Evolutionary conservation across 2,113 vertebrate species (phyloP).

Genomic region (Lipophrys pholis): DNA sequence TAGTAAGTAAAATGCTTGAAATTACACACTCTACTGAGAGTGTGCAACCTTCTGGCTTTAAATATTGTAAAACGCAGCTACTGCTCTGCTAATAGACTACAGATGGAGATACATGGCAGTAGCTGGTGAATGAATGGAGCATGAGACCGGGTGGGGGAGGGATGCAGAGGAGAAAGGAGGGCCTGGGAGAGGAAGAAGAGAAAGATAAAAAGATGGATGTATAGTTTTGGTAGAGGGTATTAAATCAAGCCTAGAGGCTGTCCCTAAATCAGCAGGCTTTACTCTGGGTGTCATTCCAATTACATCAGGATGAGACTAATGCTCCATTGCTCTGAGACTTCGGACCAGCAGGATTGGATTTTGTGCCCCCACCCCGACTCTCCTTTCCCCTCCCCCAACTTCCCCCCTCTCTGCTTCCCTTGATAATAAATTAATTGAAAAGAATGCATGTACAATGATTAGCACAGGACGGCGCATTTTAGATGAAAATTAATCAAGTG

Average conservation of each 20-base stretch:
- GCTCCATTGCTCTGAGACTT: constrained; percentile 73
- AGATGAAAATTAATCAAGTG: constrained; percentile 71
- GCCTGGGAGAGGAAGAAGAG: constrained; percentile 53
- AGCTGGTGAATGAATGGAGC: constrained; percentile 50
- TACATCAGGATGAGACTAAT: constrained; percentile 83
- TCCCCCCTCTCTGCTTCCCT: constrained; percentile 50
- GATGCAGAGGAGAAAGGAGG: constrained; percentile 9
- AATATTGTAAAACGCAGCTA: constrained; percentile 46
- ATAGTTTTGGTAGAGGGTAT: constrained; percentile 89
- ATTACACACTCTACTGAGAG: constrained; percentile 12
- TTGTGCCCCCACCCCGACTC: constrained; percentile 61
- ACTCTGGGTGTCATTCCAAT: constrained; percentile 77
- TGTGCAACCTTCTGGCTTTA: constrained; percentile 52
- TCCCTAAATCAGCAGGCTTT: constrained; percentile 83
- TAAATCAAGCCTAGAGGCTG: constrained; percentile 87
- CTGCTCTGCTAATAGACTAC: constrained; percentile 61
- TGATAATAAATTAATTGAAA: constrained; percentile 80
- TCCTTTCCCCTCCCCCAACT: constrained; percentile 58
- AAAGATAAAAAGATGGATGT: constrained; percentile 90
- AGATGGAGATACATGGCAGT: constrained; percentile 68
- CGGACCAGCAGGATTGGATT: constrained; percentile 73
- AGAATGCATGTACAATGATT: constrained; percentile 77
- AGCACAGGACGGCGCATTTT: constrained; percentile 61
- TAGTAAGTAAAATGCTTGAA: constrained; percentile 32
- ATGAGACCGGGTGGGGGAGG: constrained; percentile 63